Evolutionary conservation across 2,113 vertebrate species (phyloP), one percentile per base, ranked within the genome.

Genomic region (Ciconia boyciana): DNA sequence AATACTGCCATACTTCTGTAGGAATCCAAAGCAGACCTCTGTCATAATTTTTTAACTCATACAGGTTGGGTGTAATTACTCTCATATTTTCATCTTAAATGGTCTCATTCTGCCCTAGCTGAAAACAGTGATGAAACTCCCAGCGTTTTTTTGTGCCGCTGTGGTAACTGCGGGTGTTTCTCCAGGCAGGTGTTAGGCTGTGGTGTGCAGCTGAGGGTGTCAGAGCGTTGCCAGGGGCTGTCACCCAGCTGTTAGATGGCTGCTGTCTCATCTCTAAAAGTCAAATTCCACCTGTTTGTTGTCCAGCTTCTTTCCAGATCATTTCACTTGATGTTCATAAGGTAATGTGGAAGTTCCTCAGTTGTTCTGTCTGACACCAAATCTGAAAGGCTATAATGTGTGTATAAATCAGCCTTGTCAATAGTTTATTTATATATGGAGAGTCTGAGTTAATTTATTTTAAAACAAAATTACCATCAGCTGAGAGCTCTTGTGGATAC

Each of bases 1-100:
- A 82, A 43, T 28, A 8, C 21, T 0, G 1, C n/a, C 7, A 0
- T 24, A 1, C 10, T 51, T 14, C 34, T 60, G 7, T 9, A 46
- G 31, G 24, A 61, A 24, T 46, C 57, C 74, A 26, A 18, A 62
- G 51, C 41, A 66, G 31, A 32, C 19, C 25, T 70, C 92, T 51
- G 60, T 71, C 51, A 58, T 80, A 1, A 0, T 48, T 91, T 88
- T 74, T 69, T 34, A 29, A 43, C 39, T 74, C 1, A 0, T 6
- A 4, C 10, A 22, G 49, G 21, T 78, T 39, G 31, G 4, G 4
- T 64, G 17, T 75, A 71, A 68, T 89, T 51, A 31, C 29, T n/a
- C 7, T 41, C 4, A 1, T 20, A 17, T 66, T 62, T 88, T 89
- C 16, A 22, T 83, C 20, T 75, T 28, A 22, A 70, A 48, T 64